These are phyloP conservation scores for Caenorhabditis brenneri DNA, from an alignment of 1,140 invertebrate genomes.

Conservation along the genomic window DNA sequence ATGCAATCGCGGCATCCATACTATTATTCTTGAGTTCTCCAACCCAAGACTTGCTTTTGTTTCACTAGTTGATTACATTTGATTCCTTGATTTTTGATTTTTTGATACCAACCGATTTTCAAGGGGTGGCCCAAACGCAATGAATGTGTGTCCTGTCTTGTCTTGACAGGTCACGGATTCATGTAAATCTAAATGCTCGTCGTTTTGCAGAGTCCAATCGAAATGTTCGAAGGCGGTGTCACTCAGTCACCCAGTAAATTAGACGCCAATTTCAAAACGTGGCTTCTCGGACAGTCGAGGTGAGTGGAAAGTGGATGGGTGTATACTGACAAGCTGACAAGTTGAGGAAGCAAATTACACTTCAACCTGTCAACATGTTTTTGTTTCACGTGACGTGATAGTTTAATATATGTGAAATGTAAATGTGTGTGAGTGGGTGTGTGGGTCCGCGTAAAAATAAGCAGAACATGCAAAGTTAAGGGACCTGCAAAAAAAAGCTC, in stretches of 20 bases:
- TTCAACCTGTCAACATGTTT: constrained; percentile 3
- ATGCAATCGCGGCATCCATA: constrained; percentile 5
- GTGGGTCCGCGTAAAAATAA: background rate
- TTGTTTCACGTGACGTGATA: constrained; percentile 38
- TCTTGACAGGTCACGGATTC: background rate
- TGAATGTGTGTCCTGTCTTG: constrained; percentile 46
- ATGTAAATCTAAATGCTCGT: background rate
- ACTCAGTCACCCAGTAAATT: constrained; percentile 67
- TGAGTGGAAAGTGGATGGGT: background rate
- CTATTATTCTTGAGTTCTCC: constrained; percentile 29
- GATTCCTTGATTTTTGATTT: constrained; percentile 37
- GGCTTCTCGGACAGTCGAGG: constrained; percentile 68
- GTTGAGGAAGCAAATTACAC: background rate
- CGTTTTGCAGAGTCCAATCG: constrained; percentile 62
- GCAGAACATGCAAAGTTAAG: background rate
- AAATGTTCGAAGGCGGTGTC: constrained; percentile 71
- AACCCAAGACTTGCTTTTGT: constrained; percentile 39
- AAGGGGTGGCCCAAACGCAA: constrained; percentile 44
- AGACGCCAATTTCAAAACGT: constrained; percentile 70
- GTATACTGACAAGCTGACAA: constrained; percentile 3
- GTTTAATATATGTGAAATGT: background rate
- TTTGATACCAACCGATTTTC: constrained; percentile 38
- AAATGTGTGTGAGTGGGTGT: background rate
- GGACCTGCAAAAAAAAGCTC: background rate
- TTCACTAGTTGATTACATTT: constrained; percentile 21